Evolutionary conservation across 2,797 vertebrate species (phyloP), one percentile per base, ranked within the genome.

Genomic region (Thaleichthys pacificus): DNA sequence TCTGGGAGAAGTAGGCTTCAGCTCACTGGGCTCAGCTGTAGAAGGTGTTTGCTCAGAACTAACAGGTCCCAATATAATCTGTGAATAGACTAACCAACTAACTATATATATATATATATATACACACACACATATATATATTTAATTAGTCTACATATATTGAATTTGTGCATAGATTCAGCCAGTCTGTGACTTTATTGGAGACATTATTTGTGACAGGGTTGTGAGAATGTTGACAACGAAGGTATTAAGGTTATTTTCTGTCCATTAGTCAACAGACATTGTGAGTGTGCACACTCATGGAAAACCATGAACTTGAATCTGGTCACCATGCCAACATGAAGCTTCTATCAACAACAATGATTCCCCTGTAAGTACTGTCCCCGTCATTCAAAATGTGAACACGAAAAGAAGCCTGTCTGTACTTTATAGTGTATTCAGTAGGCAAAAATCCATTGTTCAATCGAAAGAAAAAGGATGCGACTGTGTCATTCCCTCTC

Each of bases 1-100:
- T 71, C 21, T n/a, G 24, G 61, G 61, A 60, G 56, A 51, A 61
- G 62, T 80, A 74, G 80, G 75, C 68, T 35, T 67, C 72, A 80
- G 77, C 78, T 71, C 71, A 77, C 28, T 61, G 58, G 47, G 24
- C 22, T 49, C 30, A 30, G 30, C 28, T 63, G 61, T 7, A 35
- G 61, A 32, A 56, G 28, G 24, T 62, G 26, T 62, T 62, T 30
- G 12, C 15, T 19, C 61, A 28, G 12, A 62, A 62, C 24, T 32
- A 63, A 7, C 0, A 38, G n/a, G 19, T 56, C 51, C 51, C 19
- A 17, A 56, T 56, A n/a, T 56, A 17, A 56, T 56, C 51, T 3
- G 19, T 3, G 9, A 56, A 17, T 9, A 49, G 47, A 30, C 7
- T 49, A 14, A 9, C 47, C 14, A 49, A 9, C 47, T 30, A 30